These are phyloP conservation scores for Drosophila bifasciata DNA, from an alignment of 1,140 invertebrate genomes.

Conservation along the genomic window DNA sequence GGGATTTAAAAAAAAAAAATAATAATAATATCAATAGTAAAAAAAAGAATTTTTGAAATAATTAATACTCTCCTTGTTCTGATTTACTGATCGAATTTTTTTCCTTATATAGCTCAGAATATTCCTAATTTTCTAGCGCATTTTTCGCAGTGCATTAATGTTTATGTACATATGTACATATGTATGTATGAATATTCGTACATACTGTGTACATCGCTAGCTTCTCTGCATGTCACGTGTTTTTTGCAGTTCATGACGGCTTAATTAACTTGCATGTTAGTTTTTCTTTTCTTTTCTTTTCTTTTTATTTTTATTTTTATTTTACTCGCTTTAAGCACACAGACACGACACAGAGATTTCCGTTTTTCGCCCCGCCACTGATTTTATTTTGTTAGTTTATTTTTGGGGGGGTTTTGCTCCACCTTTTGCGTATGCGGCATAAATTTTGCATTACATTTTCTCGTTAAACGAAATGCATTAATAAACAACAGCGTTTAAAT, in stretches of 20 bases:
- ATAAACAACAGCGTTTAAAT: conserved; percentile 71
- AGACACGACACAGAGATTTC: conserved; percentile 12
- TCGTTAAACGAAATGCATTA: conserved; percentile 69
- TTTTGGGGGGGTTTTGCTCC: conserved; percentile 12
- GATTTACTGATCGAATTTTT: too few species aligned
- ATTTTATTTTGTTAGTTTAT: neutral
- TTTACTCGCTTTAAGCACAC: conserved; percentile 7
- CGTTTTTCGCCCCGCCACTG: neutral
- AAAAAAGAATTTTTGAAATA: too few species aligned
- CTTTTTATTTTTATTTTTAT: conserved; percentile 9
- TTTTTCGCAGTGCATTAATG: too few species aligned
- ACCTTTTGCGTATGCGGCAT: conserved; percentile 7
- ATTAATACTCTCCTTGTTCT: too few species aligned
- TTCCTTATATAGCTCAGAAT: too few species aligned
- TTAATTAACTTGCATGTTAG: conserved; percentile 62
- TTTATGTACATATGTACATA: too few species aligned
- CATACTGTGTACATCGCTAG: neutral
- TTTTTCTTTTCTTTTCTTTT: too few species aligned
- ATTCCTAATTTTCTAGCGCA: too few species aligned
- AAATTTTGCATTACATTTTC: conserved; percentile 47
- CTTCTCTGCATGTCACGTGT: conserved; percentile 51
- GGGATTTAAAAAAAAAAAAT: too few species aligned
- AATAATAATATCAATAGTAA: too few species aligned
- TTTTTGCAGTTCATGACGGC: conserved; percentile 67
- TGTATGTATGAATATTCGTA: too few species aligned